Base-by-base conservation (phyloP, 2,888 invertebrate genomes). In the Drosophila austrosaltans region DNA sequence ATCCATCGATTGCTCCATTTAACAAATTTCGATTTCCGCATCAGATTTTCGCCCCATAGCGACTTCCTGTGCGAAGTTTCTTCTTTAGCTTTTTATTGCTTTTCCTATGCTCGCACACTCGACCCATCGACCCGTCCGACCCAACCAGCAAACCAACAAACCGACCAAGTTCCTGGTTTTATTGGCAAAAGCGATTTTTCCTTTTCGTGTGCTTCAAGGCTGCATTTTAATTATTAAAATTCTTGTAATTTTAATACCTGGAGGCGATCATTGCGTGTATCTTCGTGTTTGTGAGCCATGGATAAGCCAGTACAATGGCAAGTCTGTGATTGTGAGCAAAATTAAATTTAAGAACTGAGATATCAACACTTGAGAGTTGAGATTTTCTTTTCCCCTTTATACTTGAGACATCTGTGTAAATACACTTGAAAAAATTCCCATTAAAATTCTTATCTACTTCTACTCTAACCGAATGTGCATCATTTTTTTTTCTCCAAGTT, bases 21-120 rank as follows among this genome's bases (percentile, higher is more conserved):
- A 87, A 89, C 90, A 89, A 87, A 87, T 89, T 89, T 82, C 90
- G 82, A 89, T 82, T 87, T 87, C 90, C 89, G 79, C 76, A 78
- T 86, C 87, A 84, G 88, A 85, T 82, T 85, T 86, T 71, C 66
- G 69, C 77, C 74, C 77, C 79, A 64, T 57, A 77, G 83, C 79
- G 63, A 78, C 69, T 79, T 89, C 76, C 84, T 75, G 75, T 69
- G 72, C 42, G 69, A 82, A 80, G 72, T 80, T 80, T 83, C 67
- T 74, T 69, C 63, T 62, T 66, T 59, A 12, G 75, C 42, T 61
- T 74, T 88, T 88, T 82, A 82, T 78, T 76, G 86, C 74, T 79
- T 75, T 69, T 77, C 66, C 67, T 63, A 48, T 48, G 10, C 25
- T 22, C 48, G 3, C 48, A 2, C 44, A 7, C 25, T 20, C 44